phyloP scores from a whole-genome alignment of 2,113 vertebrate species.

The Cnemophilus loriae region DNA sequence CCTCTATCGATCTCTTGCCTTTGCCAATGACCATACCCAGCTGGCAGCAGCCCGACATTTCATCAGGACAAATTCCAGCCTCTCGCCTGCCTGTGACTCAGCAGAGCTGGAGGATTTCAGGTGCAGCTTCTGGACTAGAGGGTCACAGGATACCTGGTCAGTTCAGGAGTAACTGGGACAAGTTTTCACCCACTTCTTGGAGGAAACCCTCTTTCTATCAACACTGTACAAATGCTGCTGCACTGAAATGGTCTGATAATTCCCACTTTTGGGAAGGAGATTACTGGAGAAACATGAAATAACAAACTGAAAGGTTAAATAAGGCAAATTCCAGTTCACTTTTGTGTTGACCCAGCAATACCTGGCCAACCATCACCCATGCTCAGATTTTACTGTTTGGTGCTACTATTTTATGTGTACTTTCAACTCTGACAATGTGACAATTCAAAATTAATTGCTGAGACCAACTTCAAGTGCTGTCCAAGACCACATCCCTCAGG shows the following conservation, averaged over 20 bases:
- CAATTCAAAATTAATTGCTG: not conserved
- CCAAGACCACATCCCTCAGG: not conserved
- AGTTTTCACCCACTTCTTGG: not conserved
- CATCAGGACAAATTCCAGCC: slow-evolving; percentile 34
- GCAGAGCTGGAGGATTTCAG: slow-evolving; percentile 23
- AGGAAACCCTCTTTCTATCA: not conserved
- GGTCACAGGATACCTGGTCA: not conserved
- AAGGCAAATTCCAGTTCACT: slow-evolving; percentile 1
- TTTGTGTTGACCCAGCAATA: not conserved
- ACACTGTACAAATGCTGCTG: not conserved
- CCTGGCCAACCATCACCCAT: not conserved
- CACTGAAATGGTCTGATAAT: not conserved
- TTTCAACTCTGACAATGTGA: not conserved
- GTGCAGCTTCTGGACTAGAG: not conserved
- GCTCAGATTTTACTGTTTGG: slow-evolving; percentile 4
- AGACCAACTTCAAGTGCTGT: not conserved
- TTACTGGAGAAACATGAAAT: not conserved
- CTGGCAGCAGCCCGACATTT: slow-evolving; percentile 15
- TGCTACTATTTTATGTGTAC: not conserved
- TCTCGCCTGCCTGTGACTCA: slow-evolving; percentile 43
- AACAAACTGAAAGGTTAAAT: not conserved
- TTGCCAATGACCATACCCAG: slow-evolving; percentile 4
- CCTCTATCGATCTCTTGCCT: not conserved
- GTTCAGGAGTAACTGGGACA: not conserved
- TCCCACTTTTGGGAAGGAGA: not conserved